Evolutionary conservation across 2,113 vertebrate species (phyloP).

Genomic region (Toxotes chatareus): DNA sequence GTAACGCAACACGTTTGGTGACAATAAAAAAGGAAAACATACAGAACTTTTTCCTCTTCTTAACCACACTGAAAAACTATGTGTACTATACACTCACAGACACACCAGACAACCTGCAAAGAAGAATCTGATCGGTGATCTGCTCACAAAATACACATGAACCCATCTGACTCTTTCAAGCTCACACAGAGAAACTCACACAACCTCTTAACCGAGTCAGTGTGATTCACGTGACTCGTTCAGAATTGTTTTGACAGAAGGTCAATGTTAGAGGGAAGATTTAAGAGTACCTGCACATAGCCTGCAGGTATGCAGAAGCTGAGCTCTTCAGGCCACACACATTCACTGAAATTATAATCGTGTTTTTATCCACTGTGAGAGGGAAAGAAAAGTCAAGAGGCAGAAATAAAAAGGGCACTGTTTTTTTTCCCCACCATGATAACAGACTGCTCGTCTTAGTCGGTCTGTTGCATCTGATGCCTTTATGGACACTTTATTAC

Average conservation of each 20-base stretch:
- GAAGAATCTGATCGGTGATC: constrained; percentile 31
- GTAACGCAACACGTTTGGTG: constrained; percentile 52
- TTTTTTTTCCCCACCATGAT: neutral
- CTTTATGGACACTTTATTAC: no score
- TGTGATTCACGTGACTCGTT: constrained; percentile 42
- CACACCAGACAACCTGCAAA: constrained; percentile 2
- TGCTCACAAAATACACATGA: neutral
- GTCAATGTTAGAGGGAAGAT: constrained; percentile 78
- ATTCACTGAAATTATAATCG: constrained; percentile 24
- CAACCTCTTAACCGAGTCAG: neutral
- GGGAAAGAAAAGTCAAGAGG: neutral
- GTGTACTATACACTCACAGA: neutral
- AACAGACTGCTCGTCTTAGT: neutral
- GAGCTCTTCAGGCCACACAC: constrained; percentile 75
- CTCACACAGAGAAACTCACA: constrained; percentile 29
- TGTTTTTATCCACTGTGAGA: constrained; percentile 47
- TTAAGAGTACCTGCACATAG: constrained; percentile 76
- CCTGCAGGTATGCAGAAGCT: constrained; percentile 75
- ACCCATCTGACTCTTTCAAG: constrained; percentile 12
- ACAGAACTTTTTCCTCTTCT: constrained; percentile 8
- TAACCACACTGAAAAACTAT: constrained; percentile 12
- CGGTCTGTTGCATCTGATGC: neutral
- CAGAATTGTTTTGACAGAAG: constrained; percentile 77
- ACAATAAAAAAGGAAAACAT: constrained; percentile 24
- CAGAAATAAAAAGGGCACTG: neutral